These are phyloP conservation scores for Smutsia gigantea DNA, from an alignment of 2,797 vertebrate species.

Conservation along the genomic window DNA sequence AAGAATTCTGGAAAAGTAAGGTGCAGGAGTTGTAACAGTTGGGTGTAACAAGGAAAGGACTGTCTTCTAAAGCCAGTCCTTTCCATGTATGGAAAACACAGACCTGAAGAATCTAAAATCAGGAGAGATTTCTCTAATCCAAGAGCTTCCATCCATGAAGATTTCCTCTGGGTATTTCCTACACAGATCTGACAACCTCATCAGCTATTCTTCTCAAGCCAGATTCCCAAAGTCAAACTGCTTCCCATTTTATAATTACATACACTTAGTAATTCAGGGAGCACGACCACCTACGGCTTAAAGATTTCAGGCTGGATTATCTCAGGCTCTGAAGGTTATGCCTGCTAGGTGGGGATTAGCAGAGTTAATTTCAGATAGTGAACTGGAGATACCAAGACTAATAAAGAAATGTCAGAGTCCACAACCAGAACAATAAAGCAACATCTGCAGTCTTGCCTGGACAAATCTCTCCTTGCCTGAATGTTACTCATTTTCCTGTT, in stretches of 20 bases:
- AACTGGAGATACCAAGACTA: conserved; percentile 2
- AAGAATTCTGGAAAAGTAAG: background rate
- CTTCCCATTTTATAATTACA: background rate
- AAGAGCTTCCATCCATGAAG: background rate
- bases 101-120: background rate
- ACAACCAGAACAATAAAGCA: conserved; percentile 12
- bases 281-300: conserved; percentile 23
- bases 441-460: background rate
- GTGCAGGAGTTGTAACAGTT: background rate
- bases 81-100: background rate
- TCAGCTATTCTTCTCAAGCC: background rate
- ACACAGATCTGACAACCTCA: background rate
- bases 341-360: conserved; percentile 53
- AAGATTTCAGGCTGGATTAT: conserved; percentile 53
- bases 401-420: conserved; percentile 12
- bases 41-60: background rate
- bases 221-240: background rate
- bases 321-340: conserved; percentile 48
- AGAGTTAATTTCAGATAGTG: conserved; percentile 66
- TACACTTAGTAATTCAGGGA: conserved; percentile 49
- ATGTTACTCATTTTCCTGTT: background rate
- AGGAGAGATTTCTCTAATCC: background rate
- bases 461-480: background rate
- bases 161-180: background rate
- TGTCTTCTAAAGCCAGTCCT: background rate